Conservation (phyloP, 2,888 invertebrate genomes). For the Acleris sparsana region DNA sequence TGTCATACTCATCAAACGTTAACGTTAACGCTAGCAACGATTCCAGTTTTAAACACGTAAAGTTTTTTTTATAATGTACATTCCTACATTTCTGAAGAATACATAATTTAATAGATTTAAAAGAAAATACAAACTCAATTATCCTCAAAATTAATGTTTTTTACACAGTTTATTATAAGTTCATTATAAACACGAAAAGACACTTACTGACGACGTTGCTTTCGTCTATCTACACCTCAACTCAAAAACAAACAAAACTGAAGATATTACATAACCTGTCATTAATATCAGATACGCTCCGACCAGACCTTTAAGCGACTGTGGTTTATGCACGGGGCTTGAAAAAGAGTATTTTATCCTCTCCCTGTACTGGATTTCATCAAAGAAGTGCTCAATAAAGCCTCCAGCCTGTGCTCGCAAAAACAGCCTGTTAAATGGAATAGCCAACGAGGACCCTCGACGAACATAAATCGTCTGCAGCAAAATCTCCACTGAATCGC, state of each 20-base stretch:
- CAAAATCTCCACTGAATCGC: constrained; percentile 38
- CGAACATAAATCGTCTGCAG: constrained; percentile 48
- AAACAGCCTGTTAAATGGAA: constrained; percentile 38
- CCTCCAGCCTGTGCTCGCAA: constrained; percentile 42
- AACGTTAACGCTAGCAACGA: too few species aligned
- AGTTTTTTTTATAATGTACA: too few species aligned
- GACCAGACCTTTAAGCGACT: constrained; percentile 41
- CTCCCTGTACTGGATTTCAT: constrained; percentile 37
- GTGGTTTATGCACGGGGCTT: constrained; percentile 15
- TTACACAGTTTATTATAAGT: too few species aligned
- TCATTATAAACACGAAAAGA: too few species aligned
- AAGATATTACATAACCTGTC: constrained; percentile 46
- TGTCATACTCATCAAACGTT: too few species aligned
- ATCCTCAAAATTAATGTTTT: too few species aligned
- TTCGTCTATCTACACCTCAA: constrained; percentile 7
- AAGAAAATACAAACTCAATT: too few species aligned
- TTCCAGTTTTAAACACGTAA: too few species aligned
- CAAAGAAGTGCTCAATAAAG: constrained; percentile 22
- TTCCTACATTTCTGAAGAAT: too few species aligned
- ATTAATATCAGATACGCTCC: constrained; percentile 45
- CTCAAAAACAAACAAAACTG: constrained; percentile 44
- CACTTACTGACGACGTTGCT: too few species aligned
- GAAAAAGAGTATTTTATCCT: constrained; percentile 42
- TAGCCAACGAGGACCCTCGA: constrained; percentile 47
- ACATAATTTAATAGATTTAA: too few species aligned